Percentiles rank a stretch among this genome's conserved stretches.
These are phyloP conservation scores for Entomobrya proxima DNA, from an alignment of 2,888 invertebrate species.

Conservation along the genomic window DNA sequence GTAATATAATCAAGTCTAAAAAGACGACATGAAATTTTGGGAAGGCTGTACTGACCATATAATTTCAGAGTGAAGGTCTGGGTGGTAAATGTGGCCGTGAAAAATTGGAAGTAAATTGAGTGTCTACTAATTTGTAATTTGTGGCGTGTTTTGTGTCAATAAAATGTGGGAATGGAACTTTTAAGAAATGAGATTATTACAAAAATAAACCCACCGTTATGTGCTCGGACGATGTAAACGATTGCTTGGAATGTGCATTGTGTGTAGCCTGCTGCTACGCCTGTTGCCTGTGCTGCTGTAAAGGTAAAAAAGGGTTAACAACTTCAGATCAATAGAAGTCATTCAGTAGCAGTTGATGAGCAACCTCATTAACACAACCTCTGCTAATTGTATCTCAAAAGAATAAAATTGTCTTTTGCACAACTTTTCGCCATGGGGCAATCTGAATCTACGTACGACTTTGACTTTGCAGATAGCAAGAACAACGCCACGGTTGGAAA, in stretches of 20 bases:
- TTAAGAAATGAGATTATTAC: not conserved
- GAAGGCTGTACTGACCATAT: too few species aligned
- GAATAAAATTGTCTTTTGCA: not conserved
- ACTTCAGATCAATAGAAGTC: not conserved
- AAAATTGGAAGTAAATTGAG: not conserved
- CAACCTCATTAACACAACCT: not conserved
- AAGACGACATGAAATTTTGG: too few species aligned
- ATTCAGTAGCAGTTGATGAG: not conserved
- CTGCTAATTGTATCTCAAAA: not conserved
- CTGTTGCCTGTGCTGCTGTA: constrained; percentile 55
- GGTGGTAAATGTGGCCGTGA: not conserved
- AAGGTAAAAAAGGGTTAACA: constrained; percentile 48
- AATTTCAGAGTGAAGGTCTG: too few species aligned
- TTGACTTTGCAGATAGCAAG: constrained; percentile 53
- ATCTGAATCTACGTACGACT: constrained; percentile 47
- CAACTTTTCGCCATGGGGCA: constrained; percentile 36
- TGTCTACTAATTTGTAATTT: not conserved
- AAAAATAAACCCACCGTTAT: constrained; percentile 3
- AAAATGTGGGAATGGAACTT: not conserved
- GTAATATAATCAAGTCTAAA: too few species aligned
- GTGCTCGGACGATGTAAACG: constrained; percentile 57
- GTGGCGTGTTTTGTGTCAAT: not conserved
- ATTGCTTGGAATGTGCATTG: constrained; percentile 54
- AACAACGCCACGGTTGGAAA: constrained; percentile 50
- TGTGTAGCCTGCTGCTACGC: constrained; percentile 54